Evolutionary conservation across 1,140 invertebrate species (phyloP).

Genomic region (Diabrotica undecimpunctata): DNA sequence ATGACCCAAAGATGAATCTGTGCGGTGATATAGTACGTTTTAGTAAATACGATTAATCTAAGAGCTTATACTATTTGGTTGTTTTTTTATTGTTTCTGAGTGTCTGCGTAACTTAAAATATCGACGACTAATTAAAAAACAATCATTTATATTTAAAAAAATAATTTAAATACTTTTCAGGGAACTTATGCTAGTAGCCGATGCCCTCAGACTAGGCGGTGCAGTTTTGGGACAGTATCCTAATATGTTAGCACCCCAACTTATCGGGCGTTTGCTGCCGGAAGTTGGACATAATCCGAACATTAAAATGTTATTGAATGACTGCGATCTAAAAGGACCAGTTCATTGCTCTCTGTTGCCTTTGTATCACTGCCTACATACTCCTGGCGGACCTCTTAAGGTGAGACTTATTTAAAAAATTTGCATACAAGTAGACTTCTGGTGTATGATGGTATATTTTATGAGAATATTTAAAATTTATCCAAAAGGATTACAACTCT

Average conservation of each 20-base stretch:
- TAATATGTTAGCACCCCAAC: slow-evolving; percentile 93
- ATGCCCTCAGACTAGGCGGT: slow-evolving; percentile 87
- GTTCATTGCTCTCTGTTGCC: slow-evolving; percentile 87
- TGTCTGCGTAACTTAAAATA: too few relatives aligned
- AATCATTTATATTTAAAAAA: too few relatives aligned
- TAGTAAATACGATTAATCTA: too few relatives aligned
- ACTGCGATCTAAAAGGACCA: slow-evolving; percentile 85
- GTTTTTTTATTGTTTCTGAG: too few relatives aligned
- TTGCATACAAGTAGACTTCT: background rate
- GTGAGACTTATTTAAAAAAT: slow-evolving; percentile 48
- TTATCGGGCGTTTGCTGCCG: slow-evolving; percentile 88
- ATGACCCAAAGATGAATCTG: too few relatives aligned
- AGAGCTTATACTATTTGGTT: too few relatives aligned
- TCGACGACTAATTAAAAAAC: too few relatives aligned
- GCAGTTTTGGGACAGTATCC: slow-evolving; percentile 87
- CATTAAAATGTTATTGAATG: slow-evolving; percentile 79
- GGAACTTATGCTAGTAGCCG: slow-evolving; percentile 89
- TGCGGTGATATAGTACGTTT: too few relatives aligned
- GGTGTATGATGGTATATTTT: too few relatives aligned
- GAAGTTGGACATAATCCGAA: slow-evolving; percentile 83
- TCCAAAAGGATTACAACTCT: too few relatives aligned
- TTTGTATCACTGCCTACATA: slow-evolving; percentile 92
- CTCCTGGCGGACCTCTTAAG: slow-evolving; percentile 94
- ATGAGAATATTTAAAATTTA: too few relatives aligned
- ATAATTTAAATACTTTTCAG: slow-evolving; percentile 48